A percentile compares a stretch with the other conserved stretches of the same genome.
Conservation (phyloP, 2,888 invertebrate genomes). For the Philereme transversata region DNA sequence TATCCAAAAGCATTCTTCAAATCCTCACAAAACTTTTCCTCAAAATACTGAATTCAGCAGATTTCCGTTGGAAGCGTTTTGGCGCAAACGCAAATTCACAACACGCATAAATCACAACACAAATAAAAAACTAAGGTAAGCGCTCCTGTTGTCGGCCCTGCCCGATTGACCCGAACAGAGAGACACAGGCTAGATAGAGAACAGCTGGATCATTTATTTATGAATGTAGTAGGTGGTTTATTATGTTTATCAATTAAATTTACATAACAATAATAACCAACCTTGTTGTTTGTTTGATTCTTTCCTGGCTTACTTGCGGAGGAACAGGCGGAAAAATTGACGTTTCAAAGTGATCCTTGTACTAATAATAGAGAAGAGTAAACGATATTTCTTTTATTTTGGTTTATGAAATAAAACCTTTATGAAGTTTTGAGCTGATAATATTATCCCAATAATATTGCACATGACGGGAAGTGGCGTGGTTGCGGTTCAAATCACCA, state of each 20-base stretch:
- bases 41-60: conserved; percentile 48
- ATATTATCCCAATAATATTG: too few species aligned
- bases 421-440: too few species aligned
- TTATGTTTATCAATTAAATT: background rate
- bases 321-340: too few species aligned
- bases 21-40: conserved; percentile 47
- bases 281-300: too few species aligned
- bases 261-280: too few species aligned
- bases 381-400: too few species aligned
- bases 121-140: conserved; percentile 84
- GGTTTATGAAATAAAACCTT: too few species aligned
- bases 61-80: conserved; percentile 74
- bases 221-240: background rate
- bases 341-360: too few species aligned
- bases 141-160: conserved; percentile 78
- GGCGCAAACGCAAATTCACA: conserved; percentile 78
- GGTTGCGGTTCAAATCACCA: too few species aligned
- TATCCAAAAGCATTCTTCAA: conserved; percentile 24
- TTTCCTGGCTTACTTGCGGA: too few species aligned
- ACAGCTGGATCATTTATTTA: conserved; percentile 5
- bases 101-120: conserved; percentile 79
- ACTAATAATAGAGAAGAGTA: too few species aligned
- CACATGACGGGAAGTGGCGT: too few species aligned
- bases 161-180: conserved; percentile 35
- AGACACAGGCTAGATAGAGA: background rate